Evolutionary conservation across 2,113 vertebrate species (phyloP).

Genomic region (Brachionichthys hirsutus): DNA sequence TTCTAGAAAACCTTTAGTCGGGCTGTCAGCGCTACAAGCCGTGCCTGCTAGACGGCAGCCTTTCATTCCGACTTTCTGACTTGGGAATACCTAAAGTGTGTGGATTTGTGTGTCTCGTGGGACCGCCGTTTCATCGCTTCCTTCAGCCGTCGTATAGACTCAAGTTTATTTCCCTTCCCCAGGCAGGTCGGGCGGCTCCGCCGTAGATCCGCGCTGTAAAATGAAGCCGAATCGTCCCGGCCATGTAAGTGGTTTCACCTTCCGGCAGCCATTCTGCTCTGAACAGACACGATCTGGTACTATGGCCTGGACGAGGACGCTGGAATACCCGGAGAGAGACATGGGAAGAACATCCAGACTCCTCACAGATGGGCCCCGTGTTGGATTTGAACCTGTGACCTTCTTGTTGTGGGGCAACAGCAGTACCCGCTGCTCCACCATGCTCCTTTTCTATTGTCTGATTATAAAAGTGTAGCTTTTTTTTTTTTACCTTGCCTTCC

Average conservation of each 20-base stretch:
- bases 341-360: too few species aligned
- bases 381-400: too few species aligned
- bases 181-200: conserved; percentile 35
- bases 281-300: conserved; percentile 40
- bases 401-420: too few species aligned
- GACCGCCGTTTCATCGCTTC: conserved; percentile 62
- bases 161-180: conserved; percentile 50
- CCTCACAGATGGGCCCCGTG: too few species aligned
- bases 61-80: conserved; percentile 52
- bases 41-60: conserved; percentile 53
- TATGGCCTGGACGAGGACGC: conserved; percentile 36
- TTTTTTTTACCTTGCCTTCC: conserved; percentile 27
- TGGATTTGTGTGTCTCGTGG: conserved; percentile 62
- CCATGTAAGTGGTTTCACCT: conserved; percentile 56
- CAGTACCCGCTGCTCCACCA: too few species aligned
- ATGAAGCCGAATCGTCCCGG: conserved; percentile 50
- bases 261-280: conserved; percentile 49
- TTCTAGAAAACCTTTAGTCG: conserved; percentile 54
- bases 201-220: conserved; percentile 54
- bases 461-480: too few species aligned
- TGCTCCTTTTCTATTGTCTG: too few species aligned
- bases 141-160: conserved; percentile 55
- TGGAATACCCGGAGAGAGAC: too few species aligned
- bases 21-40: conserved; percentile 55
- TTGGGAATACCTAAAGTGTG: conserved; percentile 55